Conservation (phyloP, 2,797 vertebrate genomes). For the Alcedo atthis region DNA sequence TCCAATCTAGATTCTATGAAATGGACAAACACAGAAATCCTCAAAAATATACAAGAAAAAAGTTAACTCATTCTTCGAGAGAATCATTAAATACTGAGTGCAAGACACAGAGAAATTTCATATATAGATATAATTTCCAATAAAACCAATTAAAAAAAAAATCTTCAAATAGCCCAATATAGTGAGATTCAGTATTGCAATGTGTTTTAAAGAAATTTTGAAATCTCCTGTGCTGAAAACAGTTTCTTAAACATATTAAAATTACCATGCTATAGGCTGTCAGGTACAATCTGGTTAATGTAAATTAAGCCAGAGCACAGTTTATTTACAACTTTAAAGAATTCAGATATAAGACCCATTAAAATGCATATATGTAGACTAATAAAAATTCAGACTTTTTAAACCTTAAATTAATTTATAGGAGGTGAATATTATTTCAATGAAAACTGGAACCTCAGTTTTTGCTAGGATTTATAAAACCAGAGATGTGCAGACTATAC, state of each 20-base stretch:
- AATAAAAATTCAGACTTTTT: background rate
- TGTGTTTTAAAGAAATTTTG: background rate
- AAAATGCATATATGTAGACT: background rate
- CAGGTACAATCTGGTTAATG: background rate
- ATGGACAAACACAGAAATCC: background rate
- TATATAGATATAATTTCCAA: background rate
- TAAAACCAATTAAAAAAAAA: rapidly evolving
- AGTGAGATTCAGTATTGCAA: background rate
- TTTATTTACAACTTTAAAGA: background rate
- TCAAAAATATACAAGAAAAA: background rate
- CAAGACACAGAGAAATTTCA: background rate
- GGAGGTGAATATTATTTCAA: background rate
- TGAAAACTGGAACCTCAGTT: background rate
- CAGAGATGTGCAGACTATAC: background rate
- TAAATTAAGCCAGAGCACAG: background rate
- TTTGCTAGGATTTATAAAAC: background rate
- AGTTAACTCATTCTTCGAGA: background rate
- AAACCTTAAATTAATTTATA: background rate
- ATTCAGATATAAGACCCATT: background rate
- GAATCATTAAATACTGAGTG: background rate
- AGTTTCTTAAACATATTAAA: background rate
- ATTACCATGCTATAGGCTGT: background rate
- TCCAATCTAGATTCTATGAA: background rate
- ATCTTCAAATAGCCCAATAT: background rate
- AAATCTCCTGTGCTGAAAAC: background rate